Conservation (phyloP, 1,140 invertebrate species). For the Macrocentrus cingulum region DNA sequence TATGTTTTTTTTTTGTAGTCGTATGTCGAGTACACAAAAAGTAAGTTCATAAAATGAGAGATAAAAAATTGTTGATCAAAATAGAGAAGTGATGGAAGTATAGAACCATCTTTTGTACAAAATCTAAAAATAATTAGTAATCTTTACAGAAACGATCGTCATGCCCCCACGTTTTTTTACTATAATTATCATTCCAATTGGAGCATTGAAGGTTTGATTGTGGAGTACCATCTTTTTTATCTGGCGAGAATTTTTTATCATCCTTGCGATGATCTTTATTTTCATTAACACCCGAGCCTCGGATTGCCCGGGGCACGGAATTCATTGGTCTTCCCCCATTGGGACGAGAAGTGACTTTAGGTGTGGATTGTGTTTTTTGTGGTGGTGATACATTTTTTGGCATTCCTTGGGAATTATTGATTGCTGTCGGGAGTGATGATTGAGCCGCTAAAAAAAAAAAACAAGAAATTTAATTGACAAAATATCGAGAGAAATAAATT, state of each 20-base stretch:
- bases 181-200: neutral
- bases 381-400: neutral
- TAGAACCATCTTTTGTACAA: too few relatives aligned
- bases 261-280: neutral
- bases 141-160: slow-evolving; percentile 14
- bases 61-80: too few relatives aligned
- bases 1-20: too few relatives aligned
- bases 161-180: neutral
- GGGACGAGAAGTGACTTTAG: neutral
- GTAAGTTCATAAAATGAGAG: too few relatives aligned
- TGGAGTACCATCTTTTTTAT: neutral
- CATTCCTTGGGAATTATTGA: neutral
- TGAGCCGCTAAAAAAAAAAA: slow-evolving; percentile 1
- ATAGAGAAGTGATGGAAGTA: slow-evolving; percentile 22
- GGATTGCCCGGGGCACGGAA: slow-evolving; percentile 9
- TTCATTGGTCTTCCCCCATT: neutral
- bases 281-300: neutral
- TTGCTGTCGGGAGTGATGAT: too few relatives aligned
- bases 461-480: neutral
- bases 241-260: neutral
- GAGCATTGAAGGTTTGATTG: neutral
- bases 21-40: too few relatives aligned
- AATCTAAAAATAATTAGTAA: neutral
- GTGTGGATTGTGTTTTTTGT: neutral
- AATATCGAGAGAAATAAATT: neutral